Evolutionary conservation across 2,888 invertebrate species (phyloP), one percentile per base, ranked within the genome.

Genomic region (Noctua janthina): DNA sequence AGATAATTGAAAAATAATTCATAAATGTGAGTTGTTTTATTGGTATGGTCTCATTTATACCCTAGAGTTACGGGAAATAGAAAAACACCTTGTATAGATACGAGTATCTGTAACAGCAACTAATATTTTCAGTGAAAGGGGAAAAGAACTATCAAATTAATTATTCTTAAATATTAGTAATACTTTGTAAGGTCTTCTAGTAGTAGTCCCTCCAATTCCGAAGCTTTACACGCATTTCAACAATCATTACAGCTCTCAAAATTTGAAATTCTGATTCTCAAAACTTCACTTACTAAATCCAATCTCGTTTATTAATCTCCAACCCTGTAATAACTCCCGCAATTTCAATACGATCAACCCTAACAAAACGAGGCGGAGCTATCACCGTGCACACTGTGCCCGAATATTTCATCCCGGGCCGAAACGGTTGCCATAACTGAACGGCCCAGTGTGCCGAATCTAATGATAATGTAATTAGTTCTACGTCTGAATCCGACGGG

Each of bases 401-500:
- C 74, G 81, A 87, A 88, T 86, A 86, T 90, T 90, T 89, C 83
- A 83, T 84, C 81, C 78, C 74, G 80, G 76, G 78, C 79, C 79
- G 69, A 87, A 90, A 86, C 89, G 89, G 87, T 86, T 82, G 86
- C 81, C 85, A 83, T 87, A 88, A 83, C 91, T 86, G 90, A 91
- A 90, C 92, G 90, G 93, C 85, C 91, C 94, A 92, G 87, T 92
- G 93, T 93, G 87, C 92, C 92, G 93, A 93, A 92, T 93, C 93
- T 94, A 94, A 95, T 93, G 93, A 90, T 94, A 94, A 94, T 94
- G 93, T 94, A 94, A 94, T 94, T 94, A 94, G 91, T 91, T 88
- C 88, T 78, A 78, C 70, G 81, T 87, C 81, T 83, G 87, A 88
- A 88, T 89, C 87, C 87, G 80, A 88, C 89, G 86, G 76, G 88